Evolutionary conservation across 2,888 invertebrate genomes (phyloP), one percentile per base, ranked within the genome.

Genomic region (Dryococelus australis): DNA sequence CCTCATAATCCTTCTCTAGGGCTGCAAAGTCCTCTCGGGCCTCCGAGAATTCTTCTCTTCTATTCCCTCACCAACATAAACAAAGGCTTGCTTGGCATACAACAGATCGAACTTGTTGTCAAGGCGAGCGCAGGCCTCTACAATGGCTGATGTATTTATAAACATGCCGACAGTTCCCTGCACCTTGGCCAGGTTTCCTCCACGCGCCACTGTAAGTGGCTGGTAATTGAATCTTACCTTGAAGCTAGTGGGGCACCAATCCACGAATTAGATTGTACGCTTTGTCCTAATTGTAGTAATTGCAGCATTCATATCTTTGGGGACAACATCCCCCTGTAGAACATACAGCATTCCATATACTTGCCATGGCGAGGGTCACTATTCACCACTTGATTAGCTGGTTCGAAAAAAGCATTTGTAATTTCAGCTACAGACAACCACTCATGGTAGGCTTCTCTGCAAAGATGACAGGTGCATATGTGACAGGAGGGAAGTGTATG

Each of bases 241-340:
- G n/a, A n/a, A n/a, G n/a, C n/a, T n/a, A n/a, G n/a, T n/a, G n/a
- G n/a, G n/a, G n/a, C n/a, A n/a, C n/a, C n/a, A n/a, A n/a, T n/a
- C n/a, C n/a, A n/a, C n/a, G n/a, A n/a, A n/a, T n/a, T n/a, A 93
- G 89, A 93, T 91, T 90, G 90, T 89, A 84, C 89, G 86, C 87
- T 90, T 90, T 35, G 90, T 89, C 87, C 89, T 90, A 86, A 90
- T 90, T 84, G 97, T 97, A 0, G 98, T 97, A 92, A 98, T 98
- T 86, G 98, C 97, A 26, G 98, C 97, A 92, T 98, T 98, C 81
- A 98, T 98, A 92, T 98, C 98, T 94, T 98, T 98, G 89, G 98
- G 98, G 8, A 98, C 98, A 89, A 98, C 98, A 92, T 98, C 98
- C 98, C 98, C 91, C 98, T 95, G 94, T 98, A 98, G 94, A 98